phyloP scores from a whole-genome alignment of 2,113 vertebrate species.

The human region GRCh38 chr3:26949501-26950000 shows the following conservation, averaged over 20 bases:
- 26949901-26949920: too few species aligned
- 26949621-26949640: neutral
- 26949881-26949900: too few species aligned
- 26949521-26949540: neutral
- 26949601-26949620: neutral
- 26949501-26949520: neutral
- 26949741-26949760: neutral
- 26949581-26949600: neutral
- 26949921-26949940: too few species aligned
- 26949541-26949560: neutral
- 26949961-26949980: too few species aligned
- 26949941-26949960: too few species aligned
- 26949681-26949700: neutral
- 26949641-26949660: neutral
- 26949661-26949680: neutral
- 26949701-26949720: neutral
- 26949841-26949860: too few species aligned
- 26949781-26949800: neutral
- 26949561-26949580: neutral
- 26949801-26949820: neutral
- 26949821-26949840: too few species aligned
- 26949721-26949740: neutral
- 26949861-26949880: too few species aligned
- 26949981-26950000: too few species aligned
- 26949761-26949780: neutral